Conservation (phyloP, 2,888 invertebrate species). For the Anoncus sp. region DNA sequence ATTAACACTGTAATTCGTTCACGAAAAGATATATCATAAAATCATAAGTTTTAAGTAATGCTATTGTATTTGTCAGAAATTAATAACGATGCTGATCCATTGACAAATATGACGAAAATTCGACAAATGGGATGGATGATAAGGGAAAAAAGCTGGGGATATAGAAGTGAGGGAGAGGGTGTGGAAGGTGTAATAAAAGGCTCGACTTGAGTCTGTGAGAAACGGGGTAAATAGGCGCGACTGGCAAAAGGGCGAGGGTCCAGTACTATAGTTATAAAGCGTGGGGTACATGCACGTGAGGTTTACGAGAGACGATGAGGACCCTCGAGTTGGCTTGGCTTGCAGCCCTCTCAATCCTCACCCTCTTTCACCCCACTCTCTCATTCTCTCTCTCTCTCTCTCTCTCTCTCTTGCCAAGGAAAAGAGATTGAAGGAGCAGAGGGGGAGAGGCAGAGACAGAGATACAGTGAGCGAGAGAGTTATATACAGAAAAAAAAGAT, state of each 20-base stretch:
- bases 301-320: slow-evolving; percentile 57
- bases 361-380: slow-evolving; percentile 43
- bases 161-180: slow-evolving; percentile 9
- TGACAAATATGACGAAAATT: background rate
- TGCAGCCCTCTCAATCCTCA: slow-evolving; percentile 59
- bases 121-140: background rate
- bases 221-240: slow-evolving; percentile 60
- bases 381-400: slow-evolving; percentile 39
- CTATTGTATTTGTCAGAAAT: background rate
- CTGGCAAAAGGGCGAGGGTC: slow-evolving; percentile 45
- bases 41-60: too few species aligned
- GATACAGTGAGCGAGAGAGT: slow-evolving; percentile 38
- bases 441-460: slow-evolving; percentile 50
- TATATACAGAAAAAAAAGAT: slow-evolving; percentile 46
- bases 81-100: background rate
- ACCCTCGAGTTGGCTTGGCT: slow-evolving; percentile 59
- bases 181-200: slow-evolving; percentile 25
- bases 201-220: slow-evolving; percentile 47
- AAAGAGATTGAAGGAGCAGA: slow-evolving; percentile 43
- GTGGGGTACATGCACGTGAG: slow-evolving; percentile 51
- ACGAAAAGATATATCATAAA: too few species aligned
- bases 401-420: slow-evolving; percentile 12
- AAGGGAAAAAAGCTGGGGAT: slow-evolving; percentile 14
- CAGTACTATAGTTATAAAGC: slow-evolving; percentile 20
- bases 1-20: background rate